Evolutionary conservation across 2,888 invertebrate genomes (phyloP), one percentile per base, ranked within the genome.

Genomic region (Andrena bucephala): DNA sequence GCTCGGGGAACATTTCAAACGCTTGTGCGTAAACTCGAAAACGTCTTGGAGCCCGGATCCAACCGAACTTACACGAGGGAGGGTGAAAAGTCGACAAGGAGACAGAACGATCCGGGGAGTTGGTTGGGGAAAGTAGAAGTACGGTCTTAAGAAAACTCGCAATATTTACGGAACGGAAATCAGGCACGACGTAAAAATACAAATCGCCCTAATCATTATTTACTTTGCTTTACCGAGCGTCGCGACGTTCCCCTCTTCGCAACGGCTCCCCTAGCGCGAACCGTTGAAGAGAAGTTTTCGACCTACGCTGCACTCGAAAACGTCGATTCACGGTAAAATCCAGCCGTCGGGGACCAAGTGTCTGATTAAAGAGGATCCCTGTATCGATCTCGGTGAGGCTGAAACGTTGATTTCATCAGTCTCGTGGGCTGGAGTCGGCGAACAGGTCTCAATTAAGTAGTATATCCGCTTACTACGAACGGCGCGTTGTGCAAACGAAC

Each of bases 131-230:
- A 67, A 57, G 67, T 54, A 70, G 77, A 84, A 85, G 85, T 73
- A 88, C 77, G 83, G 89, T 90, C 92, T 92, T 92, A 90, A 92
- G 92, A 92, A 92, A 92, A 92, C 92, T 92, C 92, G 89, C 92
- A 91, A 92, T 92, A 92, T 92, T 92, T 92, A 92, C 91, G 85
- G 89, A 89, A 87, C 90, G 90, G 91, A 92, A 92, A 92, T 92
- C 92, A 92, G 91, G 91, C 92, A 89, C 91, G 89, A 91, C 89
- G 92, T 92, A 91, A 92, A 92, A 92, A 92, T 92, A 92, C 92
- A 91, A 92, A 92, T 92, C 92, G 90, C 87, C 91, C 92, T 92
- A 92, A 92, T 92, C 92, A 92, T 92, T 92, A 92, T 92, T 92
- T 92, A 91, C 92, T 92, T 91, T 91, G 89, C 90, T 90, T 89